Evolutionary conservation across 2,888 invertebrate genomes (phyloP).

Genomic region (Hyposoter dolosus): DNA sequence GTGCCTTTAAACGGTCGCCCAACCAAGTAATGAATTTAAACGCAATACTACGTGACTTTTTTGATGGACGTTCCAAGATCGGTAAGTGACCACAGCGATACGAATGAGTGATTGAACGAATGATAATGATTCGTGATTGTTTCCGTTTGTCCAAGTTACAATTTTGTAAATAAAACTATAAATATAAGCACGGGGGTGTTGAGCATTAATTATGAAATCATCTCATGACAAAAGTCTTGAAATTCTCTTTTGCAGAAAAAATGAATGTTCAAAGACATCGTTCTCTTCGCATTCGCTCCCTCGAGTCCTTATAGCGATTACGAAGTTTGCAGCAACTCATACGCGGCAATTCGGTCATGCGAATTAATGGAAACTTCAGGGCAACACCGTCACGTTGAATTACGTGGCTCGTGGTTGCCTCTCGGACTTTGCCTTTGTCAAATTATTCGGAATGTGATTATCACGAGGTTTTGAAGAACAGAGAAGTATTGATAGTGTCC

Average conservation of each 20-base stretch:
- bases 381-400: constrained; percentile 11
- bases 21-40: constrained; percentile 9
- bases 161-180: background rate
- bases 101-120: background rate
- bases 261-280: background rate
- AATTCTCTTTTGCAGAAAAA: background rate
- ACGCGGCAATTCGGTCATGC: background rate
- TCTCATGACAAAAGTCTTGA: too few relatives aligned
- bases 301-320: background rate
- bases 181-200: too few relatives aligned
- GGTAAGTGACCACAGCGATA: background rate
- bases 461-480: constrained; percentile 13
- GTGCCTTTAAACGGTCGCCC: constrained; percentile 22
- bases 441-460: constrained; percentile 23
- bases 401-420: background rate
- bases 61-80: background rate
- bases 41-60: background rate
- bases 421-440: constrained; percentile 27
- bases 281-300: background rate
- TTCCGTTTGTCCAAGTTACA: background rate
- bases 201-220: background rate
- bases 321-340: background rate
- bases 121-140: background rate
- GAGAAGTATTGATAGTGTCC: constrained; percentile 47
- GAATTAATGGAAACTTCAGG: constrained; percentile 14